Conservation (phyloP, 1,140 invertebrate genomes). For the Acyrthosiphon pisum region DNA sequence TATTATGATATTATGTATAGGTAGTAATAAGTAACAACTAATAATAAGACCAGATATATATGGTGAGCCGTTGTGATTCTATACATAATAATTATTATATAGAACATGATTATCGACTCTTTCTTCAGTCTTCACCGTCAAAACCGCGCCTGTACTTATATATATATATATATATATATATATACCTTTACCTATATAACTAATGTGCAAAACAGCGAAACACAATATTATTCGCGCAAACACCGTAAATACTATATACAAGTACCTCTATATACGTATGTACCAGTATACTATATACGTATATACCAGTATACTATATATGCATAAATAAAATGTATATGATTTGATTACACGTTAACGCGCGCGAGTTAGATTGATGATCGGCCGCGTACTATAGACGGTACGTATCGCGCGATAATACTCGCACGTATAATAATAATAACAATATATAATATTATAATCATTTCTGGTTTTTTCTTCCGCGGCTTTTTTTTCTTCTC, state of each 20-base stretch:
- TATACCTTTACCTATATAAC: not conserved
- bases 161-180: too few species aligned
- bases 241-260: not conserved
- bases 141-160: not conserved
- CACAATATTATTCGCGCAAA: not conserved
- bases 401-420: not conserved
- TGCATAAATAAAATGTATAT: not conserved
- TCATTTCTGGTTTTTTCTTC: slow-evolving; percentile 12
- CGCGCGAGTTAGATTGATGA: not conserved
- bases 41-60: not conserved
- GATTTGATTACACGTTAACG: slow-evolving; percentile 1
- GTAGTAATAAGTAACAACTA: not conserved
- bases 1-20: not conserved
- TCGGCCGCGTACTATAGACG: not conserved
- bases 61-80: not conserved
- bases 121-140: not conserved
- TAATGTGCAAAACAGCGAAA: not conserved
- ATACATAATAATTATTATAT: not conserved
- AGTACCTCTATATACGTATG: not conserved
- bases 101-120: not conserved
- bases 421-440: not conserved
- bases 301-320: not conserved
- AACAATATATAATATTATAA: not conserved
- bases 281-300: not conserved
- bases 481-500: not conserved